Evolutionary conservation across 2,113 vertebrate species (phyloP).

Genomic region (Psammodynastes pulverulentus): DNA sequence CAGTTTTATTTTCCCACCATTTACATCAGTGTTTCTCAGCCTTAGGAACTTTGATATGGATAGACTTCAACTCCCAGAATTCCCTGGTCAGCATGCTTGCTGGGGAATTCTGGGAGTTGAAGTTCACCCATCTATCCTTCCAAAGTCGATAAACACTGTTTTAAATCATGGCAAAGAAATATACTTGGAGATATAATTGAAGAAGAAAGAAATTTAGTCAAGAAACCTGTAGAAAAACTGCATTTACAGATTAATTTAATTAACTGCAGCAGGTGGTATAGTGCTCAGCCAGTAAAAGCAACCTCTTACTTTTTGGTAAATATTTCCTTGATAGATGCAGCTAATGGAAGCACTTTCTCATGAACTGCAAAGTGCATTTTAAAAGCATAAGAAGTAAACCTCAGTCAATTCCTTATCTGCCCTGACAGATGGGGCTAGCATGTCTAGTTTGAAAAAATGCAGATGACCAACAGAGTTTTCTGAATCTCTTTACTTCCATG

Average conservation of each 20-base stretch:
- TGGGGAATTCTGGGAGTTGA: background rate
- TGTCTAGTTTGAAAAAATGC: background rate
- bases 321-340: background rate
- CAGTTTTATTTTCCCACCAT: background rate
- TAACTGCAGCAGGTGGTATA: background rate
- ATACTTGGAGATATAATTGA: background rate
- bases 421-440: background rate
- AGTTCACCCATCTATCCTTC: background rate
- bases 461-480: background rate
- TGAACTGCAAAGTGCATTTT: background rate
- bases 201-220: background rate
- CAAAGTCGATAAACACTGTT: background rate
- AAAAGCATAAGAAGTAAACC: background rate
- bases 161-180: background rate
- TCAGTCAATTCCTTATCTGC: background rate
- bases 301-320: background rate
- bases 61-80: background rate
- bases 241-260: background rate
- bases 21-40: background rate
- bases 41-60: background rate
- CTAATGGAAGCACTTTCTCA: background rate
- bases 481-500: background rate
- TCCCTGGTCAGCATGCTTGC: background rate
- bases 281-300: background rate
- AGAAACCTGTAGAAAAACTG: constrained; percentile 1